phyloP scores from a whole-genome alignment of 2,888 invertebrate genomes.

The Idaea biselata region DNA sequence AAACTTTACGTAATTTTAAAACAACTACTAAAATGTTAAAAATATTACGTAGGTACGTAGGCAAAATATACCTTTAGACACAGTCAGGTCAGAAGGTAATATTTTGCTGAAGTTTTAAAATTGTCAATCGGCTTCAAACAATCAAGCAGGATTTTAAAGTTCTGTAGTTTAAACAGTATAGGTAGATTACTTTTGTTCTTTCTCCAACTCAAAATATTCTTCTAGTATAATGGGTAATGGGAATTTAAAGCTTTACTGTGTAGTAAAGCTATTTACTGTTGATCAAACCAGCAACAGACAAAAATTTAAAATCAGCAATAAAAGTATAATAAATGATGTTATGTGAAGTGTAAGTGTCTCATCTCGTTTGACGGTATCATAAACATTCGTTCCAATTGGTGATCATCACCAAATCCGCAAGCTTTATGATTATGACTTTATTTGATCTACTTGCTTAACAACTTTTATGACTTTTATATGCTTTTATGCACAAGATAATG shows the following conservation, averaged over 20 bases:
- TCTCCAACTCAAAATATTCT: too few species aligned
- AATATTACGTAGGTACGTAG: constrained; percentile 5
- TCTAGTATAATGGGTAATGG: too few species aligned
- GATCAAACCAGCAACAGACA: constrained; percentile 8
- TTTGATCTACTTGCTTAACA: constrained; percentile 7
- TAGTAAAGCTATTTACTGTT: too few species aligned
- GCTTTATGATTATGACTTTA: neutral
- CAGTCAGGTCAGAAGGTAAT: too few species aligned
- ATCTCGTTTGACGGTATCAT: neutral
- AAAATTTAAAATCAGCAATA: constrained; percentile 5
- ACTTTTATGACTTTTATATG: constrained; percentile 8
- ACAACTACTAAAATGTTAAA: constrained; percentile 11
- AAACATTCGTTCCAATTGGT: neutral
- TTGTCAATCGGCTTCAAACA: too few species aligned
- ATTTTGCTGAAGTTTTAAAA: too few species aligned
- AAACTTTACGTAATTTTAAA: constrained; percentile 4
- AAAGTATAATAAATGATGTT: neutral
- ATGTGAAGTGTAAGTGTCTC: too few species aligned
- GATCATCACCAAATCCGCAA: neutral
- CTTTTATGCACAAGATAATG: too few species aligned
- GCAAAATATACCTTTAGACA: neutral
- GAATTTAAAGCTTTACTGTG: too few species aligned
- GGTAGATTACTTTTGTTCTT: too few species aligned
- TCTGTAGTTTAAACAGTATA: too few species aligned
- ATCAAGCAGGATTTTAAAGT: too few species aligned